These are phyloP conservation scores for Habroteleia sp. DNA, from an alignment of 2,888 invertebrate genomes.

Conservation along the genomic window DNA sequence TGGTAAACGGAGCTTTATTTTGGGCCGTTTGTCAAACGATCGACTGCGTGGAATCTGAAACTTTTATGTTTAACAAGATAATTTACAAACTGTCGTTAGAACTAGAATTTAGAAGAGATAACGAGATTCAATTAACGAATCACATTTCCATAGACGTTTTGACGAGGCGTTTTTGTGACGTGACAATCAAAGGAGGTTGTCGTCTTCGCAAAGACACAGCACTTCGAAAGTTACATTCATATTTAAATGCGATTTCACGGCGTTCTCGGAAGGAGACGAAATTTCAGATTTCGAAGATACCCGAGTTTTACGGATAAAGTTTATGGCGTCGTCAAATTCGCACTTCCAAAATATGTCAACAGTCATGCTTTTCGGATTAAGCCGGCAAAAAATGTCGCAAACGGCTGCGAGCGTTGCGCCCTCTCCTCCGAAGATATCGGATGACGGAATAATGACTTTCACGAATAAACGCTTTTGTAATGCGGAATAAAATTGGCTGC, in stretches of 20 bases:
- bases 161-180: neutral
- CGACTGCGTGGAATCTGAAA: no score
- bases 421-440: conserved; percentile 37
- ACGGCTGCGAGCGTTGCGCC: conserved; percentile 3
- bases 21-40: no score
- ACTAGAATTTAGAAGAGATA: conserved; percentile 15
- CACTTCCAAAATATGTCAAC: conserved; percentile 32
- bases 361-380: conserved; percentile 17
- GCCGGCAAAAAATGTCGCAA: conserved; percentile 41
- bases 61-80: conserved; percentile 25
- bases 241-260: conserved; percentile 30
- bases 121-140: conserved; percentile 1
- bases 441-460: conserved; percentile 55
- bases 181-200: conserved; percentile 1
- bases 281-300: conserved; percentile 22
- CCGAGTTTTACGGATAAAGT: conserved; percentile 13
- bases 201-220: conserved; percentile 9
- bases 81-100: conserved; percentile 8
- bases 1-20: no score
- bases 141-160: conserved; percentile 6
- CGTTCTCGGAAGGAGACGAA: conserved; percentile 7
- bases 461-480: conserved; percentile 46
- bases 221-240: conserved; percentile 15
- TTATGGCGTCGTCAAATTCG: conserved; percentile 35
- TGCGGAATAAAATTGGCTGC: conserved; percentile 41